A percentile compares a stretch with the other conserved stretches of the same genome.
Evolutionary conservation across 1,140 invertebrate species (phyloP).

Genomic region (Cherax quadricarinatus): DNA sequence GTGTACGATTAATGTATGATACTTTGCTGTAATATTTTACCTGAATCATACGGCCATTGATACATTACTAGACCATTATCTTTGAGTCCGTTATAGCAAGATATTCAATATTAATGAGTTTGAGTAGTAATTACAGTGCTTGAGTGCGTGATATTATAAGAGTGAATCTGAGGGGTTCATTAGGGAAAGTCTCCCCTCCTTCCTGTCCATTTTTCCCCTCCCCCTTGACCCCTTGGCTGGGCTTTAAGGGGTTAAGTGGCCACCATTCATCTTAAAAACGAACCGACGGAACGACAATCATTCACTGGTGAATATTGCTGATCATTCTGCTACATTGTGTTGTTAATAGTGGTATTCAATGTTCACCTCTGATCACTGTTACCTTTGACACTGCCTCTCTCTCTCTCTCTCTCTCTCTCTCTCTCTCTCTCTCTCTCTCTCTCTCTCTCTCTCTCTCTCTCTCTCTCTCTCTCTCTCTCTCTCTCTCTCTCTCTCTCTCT

Average conservation of each 20-base stretch:
- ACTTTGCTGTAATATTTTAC: no score
- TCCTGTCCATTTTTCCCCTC: no score
- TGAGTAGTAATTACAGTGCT: no score
- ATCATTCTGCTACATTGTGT: slow-evolving; percentile 2
- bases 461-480: slow-evolving; percentile 14
- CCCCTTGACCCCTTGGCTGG: not conserved
- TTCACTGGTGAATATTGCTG: not conserved
- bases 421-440: slow-evolving; percentile 32
- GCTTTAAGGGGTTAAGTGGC: not conserved
- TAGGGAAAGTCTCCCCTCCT: no score
- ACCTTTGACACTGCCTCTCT: not conserved
- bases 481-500: slow-evolving; percentile 30
- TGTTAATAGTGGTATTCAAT: not conserved
- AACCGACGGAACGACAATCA: not conserved
- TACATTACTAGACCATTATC: no score
- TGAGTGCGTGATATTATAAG: no score
- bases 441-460: slow-evolving; percentile 36
- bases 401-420: slow-evolving; percentile 37
- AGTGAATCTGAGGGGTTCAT: no score
- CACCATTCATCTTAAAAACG: not conserved
- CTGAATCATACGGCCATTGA: no score
- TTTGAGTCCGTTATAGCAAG: no score
- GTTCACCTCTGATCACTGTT: not conserved
- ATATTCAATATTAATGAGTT: no score
- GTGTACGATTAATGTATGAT: no score